Base-by-base conservation (phyloP, 2,113 vertebrate species). In the Oreotrochilus melanogaster region DNA sequence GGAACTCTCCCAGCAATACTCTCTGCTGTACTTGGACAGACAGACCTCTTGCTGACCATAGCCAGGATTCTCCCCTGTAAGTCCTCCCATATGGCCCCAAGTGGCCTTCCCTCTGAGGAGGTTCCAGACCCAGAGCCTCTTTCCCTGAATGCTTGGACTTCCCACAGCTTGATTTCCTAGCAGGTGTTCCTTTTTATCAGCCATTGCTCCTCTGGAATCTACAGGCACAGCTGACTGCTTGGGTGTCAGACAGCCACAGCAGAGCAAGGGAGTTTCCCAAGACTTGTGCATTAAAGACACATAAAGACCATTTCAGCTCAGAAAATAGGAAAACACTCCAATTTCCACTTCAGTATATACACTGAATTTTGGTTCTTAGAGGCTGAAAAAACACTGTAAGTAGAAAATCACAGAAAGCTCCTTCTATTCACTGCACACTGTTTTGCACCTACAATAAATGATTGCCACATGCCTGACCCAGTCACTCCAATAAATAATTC, bases 401-500 rank as follows among this genome's bases (percentile, higher is more conserved):
- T 58, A 90, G 61, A 91, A 91, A 91, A 93, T 91, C 64, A 54
- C 62, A 84, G 50, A 25, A 67, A 74, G 88, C n/a, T 60, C 43
- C 69, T 88, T 58, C 82, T 88, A 58, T 80, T 93, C 70, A 78
- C 67, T 62, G 64, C 37, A 86, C 23, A 8, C 50, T 53, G 37
- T 33, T 89, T 83, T 62, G 39, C 31, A 14, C 74, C 58, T 66
- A 28, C 28, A 94, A 95, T 56, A 83, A 67, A 86, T 57, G 73
- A n/a, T 56, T 70, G 92, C 54, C 85, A 95, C 37, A 70, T 47
- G 51, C 31, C 64, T 86, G 88, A 88, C 72, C 82, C 64, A 64
- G 35, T 54, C 86, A 83, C 28, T 51, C 37, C 69, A 79, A 73
- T 87, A 89, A 93, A 93, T 86, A 90, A 93, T 79, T 90, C 67